These are phyloP conservation scores for Eulithis prunata DNA, from an alignment of 2,888 invertebrate genomes.

Conservation along the genomic window DNA sequence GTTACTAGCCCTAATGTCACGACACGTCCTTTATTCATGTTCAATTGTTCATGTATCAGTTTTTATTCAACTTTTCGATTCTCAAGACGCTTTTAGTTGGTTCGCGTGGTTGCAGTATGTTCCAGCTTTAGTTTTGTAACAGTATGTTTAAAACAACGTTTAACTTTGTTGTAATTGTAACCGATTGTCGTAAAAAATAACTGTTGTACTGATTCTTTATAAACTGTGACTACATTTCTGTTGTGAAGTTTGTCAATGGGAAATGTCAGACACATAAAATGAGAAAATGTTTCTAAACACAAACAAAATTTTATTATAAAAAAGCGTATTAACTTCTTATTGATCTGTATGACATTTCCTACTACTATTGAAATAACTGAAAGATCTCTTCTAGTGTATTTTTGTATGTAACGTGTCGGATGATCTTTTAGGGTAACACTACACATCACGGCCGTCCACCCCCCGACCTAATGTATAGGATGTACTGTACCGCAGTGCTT, in stretches of 20 bases:
- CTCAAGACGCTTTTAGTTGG: too few relatives aligned
- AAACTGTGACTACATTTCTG: constrained; percentile 1
- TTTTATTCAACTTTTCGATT: too few relatives aligned
- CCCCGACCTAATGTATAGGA: not conserved
- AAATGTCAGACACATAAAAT: constrained; percentile 18
- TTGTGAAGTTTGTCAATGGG: constrained; percentile 1
- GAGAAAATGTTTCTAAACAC: not conserved
- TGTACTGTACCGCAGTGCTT: constrained; percentile 8
- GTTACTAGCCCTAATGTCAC: too few relatives aligned
- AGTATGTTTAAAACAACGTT: constrained; percentile 65
- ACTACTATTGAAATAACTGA: constrained; percentile 1
- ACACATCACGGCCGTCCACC: not conserved
- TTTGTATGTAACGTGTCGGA: constrained; percentile 26
- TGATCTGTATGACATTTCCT: constrained; percentile 21
- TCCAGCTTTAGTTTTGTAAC: constrained; percentile 64
- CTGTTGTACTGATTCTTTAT: constrained; percentile 38
- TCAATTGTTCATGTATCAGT: too few relatives aligned
- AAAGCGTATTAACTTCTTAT: not conserved
- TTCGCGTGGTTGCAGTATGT: not conserved
- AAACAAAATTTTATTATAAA: constrained; percentile 1
- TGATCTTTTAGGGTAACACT: not conserved
- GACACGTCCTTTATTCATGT: too few relatives aligned
- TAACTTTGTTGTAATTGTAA: constrained; percentile 47
- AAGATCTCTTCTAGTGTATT: constrained; percentile 52
- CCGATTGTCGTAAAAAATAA: constrained; percentile 33